Conservation (phyloP, 2,797 vertebrate genomes). For the Notoglanidium macrostoma region DNA sequence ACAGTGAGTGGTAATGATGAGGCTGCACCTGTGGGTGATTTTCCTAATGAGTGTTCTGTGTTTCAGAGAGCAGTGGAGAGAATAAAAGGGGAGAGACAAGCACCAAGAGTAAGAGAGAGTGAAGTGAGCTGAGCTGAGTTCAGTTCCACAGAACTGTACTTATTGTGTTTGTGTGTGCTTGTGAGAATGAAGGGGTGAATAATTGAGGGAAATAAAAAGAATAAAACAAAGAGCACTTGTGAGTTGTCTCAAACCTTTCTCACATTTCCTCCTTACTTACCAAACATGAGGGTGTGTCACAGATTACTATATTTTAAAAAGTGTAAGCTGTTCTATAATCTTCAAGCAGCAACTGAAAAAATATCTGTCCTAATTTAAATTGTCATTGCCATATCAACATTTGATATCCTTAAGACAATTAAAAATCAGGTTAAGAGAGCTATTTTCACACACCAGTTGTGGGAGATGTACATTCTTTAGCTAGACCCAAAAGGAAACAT, state of each 20-base stretch:
- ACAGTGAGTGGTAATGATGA: neutral
- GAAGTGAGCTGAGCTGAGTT: neutral
- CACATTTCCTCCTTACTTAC: neutral
- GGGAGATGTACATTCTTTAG: neutral
- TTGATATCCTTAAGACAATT: neutral
- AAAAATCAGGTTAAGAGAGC: neutral
- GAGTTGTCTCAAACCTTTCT: too few species aligned
- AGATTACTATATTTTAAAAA: neutral
- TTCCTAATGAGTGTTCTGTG: neutral
- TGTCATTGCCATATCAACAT: neutral
- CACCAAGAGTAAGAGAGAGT: neutral
- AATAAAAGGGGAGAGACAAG: neutral
- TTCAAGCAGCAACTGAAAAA: neutral
- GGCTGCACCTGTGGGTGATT: slow-evolving; percentile 14
- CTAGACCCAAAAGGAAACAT: neutral
- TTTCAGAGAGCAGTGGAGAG: neutral
- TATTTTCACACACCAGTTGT: neutral
- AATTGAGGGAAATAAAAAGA: neutral
- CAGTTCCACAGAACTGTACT: neutral
- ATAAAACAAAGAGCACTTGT: neutral
- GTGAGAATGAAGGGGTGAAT: neutral
- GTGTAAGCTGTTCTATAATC: neutral
- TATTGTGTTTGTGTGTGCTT: neutral
- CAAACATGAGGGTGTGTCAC: neutral
- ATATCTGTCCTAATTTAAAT: neutral